Conservation (phyloP, 2,888 invertebrate species). For the Ctena decussata region DNA sequence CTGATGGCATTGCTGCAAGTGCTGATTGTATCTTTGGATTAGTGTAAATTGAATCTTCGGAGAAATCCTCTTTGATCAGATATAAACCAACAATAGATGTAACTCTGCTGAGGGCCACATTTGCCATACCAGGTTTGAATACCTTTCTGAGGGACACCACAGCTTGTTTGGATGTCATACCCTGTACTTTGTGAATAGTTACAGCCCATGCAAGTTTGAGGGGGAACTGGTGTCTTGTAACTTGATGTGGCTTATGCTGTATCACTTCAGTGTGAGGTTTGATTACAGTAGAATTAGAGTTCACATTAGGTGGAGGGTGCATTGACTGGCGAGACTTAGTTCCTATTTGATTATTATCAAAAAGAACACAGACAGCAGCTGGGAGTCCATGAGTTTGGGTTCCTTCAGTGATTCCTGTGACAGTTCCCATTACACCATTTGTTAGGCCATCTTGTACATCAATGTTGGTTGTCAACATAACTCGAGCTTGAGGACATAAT, state of each 20-base stretch:
- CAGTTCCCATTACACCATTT: conserved; percentile 50
- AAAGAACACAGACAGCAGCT: conserved; percentile 32
- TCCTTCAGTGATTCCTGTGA: conserved; percentile 25
- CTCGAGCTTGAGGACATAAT: conserved; percentile 27
- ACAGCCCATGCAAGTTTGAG: conserved; percentile 18
- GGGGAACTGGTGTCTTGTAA: conserved; percentile 24
- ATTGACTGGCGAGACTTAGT: background rate
- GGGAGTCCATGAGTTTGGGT: conserved; percentile 28
- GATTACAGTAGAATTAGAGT: background rate
- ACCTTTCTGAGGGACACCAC: conserved; percentile 1
- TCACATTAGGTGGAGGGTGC: background rate
- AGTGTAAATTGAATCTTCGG: conserved; percentile 2
- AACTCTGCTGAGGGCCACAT: conserved; percentile 11
- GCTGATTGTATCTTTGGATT: background rate
- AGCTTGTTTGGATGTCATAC: background rate
- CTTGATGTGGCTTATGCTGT: background rate
- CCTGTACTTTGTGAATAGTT: conserved; percentile 23
- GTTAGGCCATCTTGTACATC: conserved; percentile 54
- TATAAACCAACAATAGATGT: conserved; percentile 8
- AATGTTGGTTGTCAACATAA: conserved; percentile 48
- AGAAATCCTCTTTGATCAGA: background rate
- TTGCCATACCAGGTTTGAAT: conserved; percentile 20
- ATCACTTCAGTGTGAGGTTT: background rate
- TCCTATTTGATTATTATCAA: conserved; percentile 34
- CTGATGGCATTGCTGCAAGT: background rate